Evolutionary conservation across 1,140 invertebrate species (phyloP).

Genomic region (Rhagoletis pomonella): DNA sequence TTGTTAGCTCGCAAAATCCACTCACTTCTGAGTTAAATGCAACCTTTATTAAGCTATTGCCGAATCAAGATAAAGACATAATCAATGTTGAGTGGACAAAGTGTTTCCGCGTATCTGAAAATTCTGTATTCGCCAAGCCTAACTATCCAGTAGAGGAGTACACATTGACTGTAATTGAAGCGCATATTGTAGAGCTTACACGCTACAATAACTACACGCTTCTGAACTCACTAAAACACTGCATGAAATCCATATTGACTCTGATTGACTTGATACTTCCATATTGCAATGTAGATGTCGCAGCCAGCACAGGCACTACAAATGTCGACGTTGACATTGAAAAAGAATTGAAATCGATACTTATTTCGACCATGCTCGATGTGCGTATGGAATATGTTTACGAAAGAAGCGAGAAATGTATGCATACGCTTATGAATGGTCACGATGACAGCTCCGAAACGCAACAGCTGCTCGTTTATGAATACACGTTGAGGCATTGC

Average conservation of each 20-base stretch:
- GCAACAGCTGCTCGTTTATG: slow-evolving; percentile 79
- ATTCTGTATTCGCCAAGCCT: slow-evolving; percentile 63
- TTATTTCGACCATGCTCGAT: slow-evolving; percentile 85
- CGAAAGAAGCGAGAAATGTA: slow-evolving; percentile 78
- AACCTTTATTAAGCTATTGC: slow-evolving; percentile 67
- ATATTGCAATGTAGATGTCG: slow-evolving; percentile 58
- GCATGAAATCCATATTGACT: slow-evolving; percentile 67
- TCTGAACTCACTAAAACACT: slow-evolving; percentile 71
- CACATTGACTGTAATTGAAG: slow-evolving; percentile 69
- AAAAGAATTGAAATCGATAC: slow-evolving; percentile 75
- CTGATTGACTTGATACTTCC: slow-evolving; percentile 70
- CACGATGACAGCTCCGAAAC: slow-evolving; percentile 80
- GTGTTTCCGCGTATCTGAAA: slow-evolving; percentile 66
- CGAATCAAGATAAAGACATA: slow-evolving; percentile 71
- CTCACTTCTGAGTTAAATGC: slow-evolving; percentile 68
- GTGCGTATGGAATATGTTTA: slow-evolving; percentile 84
- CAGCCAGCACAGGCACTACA: slow-evolving; percentile 22
- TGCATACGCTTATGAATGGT: slow-evolving; percentile 81
- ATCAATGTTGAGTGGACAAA: slow-evolving; percentile 72
- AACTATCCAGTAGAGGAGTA: slow-evolving; percentile 69
- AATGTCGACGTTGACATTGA: slow-evolving; percentile 24
- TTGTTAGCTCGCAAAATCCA: slow-evolving; percentile 69
- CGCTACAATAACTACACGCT: slow-evolving; percentile 64
- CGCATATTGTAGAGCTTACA: slow-evolving; percentile 68
- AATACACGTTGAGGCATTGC: slow-evolving; percentile 81